phyloP scores from a whole-genome alignment of 1,140 invertebrate species.

The Zaprionus taronus region DNA sequence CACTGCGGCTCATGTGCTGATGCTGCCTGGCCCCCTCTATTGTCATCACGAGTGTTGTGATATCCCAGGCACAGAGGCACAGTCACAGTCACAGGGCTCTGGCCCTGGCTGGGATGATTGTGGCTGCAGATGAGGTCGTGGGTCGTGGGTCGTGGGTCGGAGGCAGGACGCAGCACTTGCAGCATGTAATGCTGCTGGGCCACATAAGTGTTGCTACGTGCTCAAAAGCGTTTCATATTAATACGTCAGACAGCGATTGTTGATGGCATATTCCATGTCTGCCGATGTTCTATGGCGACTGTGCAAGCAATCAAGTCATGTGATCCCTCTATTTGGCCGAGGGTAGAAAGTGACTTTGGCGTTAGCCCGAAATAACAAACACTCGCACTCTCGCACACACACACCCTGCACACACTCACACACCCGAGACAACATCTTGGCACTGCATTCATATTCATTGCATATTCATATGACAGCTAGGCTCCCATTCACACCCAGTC shows the following conservation, averaged over 20 bases:
- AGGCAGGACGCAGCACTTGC: conserved; percentile 49
- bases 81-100: conserved; percentile 35
- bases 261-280: conserved; percentile 65
- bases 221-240: conserved; percentile 83
- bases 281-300: conserved; percentile 18
- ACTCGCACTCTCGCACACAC: conserved; percentile 14
- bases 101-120: neutral
- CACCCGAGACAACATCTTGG: conserved; percentile 64
- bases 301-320: conserved; percentile 81
- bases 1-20: neutral
- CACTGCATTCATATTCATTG: conserved; percentile 77
- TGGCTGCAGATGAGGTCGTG: neutral
- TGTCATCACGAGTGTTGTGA: conserved; percentile 75
- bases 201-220: conserved; percentile 81
- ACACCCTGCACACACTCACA: conserved; percentile 16
- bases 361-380: conserved; percentile 57
- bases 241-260: conserved; percentile 71
- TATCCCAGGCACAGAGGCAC: conserved; percentile 60
- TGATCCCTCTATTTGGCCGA: conserved; percentile 79
- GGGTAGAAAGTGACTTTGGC: conserved; percentile 78
- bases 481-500: conserved; percentile 15
- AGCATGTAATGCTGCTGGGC: conserved; percentile 55
- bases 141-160: neutral
- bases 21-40: conserved; percentile 23
- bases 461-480: conserved; percentile 69